A percentile compares a stretch with the other conserved stretches of the same genome.
Evolutionary conservation across 2,888 invertebrate species (phyloP).

Genomic region (Eilema sororculum): DNA sequence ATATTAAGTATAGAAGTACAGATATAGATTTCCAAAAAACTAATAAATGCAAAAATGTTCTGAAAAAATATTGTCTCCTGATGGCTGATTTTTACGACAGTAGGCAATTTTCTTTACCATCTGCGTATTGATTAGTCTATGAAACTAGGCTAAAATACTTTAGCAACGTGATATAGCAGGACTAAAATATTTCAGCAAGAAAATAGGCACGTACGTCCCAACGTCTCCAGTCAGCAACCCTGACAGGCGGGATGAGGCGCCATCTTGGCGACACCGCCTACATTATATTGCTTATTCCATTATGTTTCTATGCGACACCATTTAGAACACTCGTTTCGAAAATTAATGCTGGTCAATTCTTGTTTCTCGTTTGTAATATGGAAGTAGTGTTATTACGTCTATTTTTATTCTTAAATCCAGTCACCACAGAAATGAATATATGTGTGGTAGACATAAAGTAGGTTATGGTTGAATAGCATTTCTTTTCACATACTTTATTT

Average conservation of each 20-base stretch:
- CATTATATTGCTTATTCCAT: slow-evolving; percentile 37
- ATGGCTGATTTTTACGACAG: not conserved
- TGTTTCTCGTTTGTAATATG: not conserved
- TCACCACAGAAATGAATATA: too few species aligned
- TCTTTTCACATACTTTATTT: too few species aligned
- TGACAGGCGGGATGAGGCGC: slow-evolving; percentile 33
- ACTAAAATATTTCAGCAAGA: not conserved
- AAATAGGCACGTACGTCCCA: slow-evolving; percentile 21
- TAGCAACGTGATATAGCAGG: not conserved
- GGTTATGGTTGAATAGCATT: too few species aligned
- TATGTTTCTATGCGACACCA: slow-evolving; percentile 22
- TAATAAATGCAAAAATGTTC: not conserved
- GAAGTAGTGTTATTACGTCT: not conserved
- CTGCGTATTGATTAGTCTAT: not conserved
- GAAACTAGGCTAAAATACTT: not conserved
- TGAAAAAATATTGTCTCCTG: not conserved
- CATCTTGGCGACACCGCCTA: slow-evolving; percentile 35
- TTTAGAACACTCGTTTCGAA: slow-evolving; percentile 7
- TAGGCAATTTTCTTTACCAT: not conserved
- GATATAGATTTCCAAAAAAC: too few species aligned
- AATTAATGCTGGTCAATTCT: not conserved
- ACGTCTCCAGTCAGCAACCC: slow-evolving; percentile 45
- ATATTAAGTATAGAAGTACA: too few species aligned
- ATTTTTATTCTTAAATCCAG: not conserved
- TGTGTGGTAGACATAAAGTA: too few species aligned